Conservation (phyloP, 1,140 invertebrate species). For the Archegozetes longisetosus region DNA sequence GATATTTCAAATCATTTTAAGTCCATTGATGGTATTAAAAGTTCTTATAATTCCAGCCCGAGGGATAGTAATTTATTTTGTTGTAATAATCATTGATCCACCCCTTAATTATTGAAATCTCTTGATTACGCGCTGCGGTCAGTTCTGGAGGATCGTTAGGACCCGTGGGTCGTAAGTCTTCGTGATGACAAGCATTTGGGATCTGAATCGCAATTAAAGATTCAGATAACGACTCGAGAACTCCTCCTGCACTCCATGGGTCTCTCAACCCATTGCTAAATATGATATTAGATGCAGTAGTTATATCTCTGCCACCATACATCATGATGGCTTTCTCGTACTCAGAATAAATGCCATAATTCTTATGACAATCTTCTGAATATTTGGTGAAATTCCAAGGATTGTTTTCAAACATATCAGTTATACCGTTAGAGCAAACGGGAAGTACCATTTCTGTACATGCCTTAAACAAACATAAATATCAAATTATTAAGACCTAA, state of each 20-base stretch:
- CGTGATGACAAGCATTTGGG: slow-evolving; percentile 75
- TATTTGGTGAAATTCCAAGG: slow-evolving; percentile 55
- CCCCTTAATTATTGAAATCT: slow-evolving; percentile 44
- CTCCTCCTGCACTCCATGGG: slow-evolving; percentile 82
- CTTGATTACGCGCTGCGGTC: slow-evolving; percentile 43
- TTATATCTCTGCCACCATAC: slow-evolving; percentile 62
- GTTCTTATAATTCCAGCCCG: no score
- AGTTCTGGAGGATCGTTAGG: slow-evolving; percentile 52
- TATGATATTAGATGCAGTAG: slow-evolving; percentile 57
- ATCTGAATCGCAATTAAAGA: slow-evolving; percentile 58
- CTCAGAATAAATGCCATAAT: slow-evolving; percentile 48
- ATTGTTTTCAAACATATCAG: slow-evolving; percentile 64
- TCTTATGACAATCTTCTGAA: slow-evolving; percentile 46
- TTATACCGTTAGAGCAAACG: slow-evolving; percentile 54
- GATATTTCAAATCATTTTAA: no score
- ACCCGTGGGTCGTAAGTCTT: slow-evolving; percentile 61
- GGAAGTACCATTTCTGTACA: slow-evolving; percentile 96
- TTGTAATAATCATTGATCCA: slow-evolving; percentile 40
- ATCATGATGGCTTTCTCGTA: slow-evolving; percentile 46
- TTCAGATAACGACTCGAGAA: slow-evolving; percentile 49
- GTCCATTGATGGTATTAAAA: no score
- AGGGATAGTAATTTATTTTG: no score
- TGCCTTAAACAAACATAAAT: slow-evolving; percentile 24
- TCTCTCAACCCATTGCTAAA: slow-evolving; percentile 80
- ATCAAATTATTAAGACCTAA: no score